These are phyloP conservation scores for Fragum whitleyi DNA, from an alignment of 2,888 invertebrate species.

Conservation along the genomic window DNA sequence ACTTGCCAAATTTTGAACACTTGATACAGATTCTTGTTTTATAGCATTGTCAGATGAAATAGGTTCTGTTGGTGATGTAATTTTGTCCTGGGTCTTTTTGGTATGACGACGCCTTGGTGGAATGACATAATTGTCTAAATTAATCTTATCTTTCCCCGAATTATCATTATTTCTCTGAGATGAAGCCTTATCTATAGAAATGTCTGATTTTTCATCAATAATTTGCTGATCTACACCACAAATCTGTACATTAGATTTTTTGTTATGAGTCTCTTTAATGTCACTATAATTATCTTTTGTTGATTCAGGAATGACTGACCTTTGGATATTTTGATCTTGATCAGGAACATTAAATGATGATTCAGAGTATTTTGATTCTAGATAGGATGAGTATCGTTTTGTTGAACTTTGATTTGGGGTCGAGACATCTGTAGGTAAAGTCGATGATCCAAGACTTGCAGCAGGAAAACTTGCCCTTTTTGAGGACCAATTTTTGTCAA, in stretches of 20 bases:
- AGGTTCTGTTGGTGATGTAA: not conserved
- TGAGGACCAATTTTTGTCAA: conserved; percentile 6
- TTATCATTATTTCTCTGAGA: not conserved
- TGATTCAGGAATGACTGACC: not conserved
- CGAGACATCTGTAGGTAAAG: not conserved
- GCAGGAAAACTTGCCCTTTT: conserved; percentile 22
- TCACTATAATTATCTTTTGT: too few species aligned
- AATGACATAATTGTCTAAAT: conserved; percentile 1
- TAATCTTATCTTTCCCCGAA: not conserved
- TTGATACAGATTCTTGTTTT: not conserved
- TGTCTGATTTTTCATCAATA: too few species aligned
- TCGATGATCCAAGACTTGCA: not conserved
- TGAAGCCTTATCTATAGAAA: too few species aligned
- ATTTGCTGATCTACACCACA: too few species aligned
- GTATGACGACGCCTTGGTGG: conserved; percentile 21
- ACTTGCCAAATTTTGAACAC: not conserved
- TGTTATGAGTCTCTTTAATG: too few species aligned
- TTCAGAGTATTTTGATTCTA: not conserved
- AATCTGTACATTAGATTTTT: too few species aligned
- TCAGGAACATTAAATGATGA: too few species aligned
- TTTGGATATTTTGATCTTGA: not conserved
- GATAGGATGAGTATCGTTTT: not conserved
- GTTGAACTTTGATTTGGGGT: not conserved
- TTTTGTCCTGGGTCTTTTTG: not conserved
- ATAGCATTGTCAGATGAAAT: not conserved